These are phyloP conservation scores for Microhierax caerulescens DNA, from an alignment of 2,797 vertebrate genomes.

Conservation along the genomic window DNA sequence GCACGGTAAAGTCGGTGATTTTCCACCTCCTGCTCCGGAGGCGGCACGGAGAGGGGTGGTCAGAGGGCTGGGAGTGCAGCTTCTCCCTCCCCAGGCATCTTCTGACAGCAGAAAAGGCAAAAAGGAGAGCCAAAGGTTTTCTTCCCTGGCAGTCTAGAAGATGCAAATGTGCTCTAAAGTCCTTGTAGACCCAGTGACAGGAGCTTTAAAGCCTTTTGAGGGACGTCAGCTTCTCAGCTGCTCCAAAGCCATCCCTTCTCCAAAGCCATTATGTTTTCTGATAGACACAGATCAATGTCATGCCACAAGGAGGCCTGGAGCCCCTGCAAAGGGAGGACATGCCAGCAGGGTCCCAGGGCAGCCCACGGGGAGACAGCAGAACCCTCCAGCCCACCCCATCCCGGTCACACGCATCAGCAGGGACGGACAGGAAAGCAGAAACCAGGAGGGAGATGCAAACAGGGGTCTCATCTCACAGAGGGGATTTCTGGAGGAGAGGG, in stretches of 20 bases:
- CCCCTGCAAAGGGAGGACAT: background rate
- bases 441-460: background rate
- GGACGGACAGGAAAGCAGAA: background rate
- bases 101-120: background rate
- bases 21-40: background rate
- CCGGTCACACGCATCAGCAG: background rate
- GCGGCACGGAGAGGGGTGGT: background rate
- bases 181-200: background rate
- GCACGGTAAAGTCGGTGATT: rapidly evolving
- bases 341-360: rapidly evolving
- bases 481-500: background rate
- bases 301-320: background rate
- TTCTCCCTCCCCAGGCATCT: background rate
- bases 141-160: background rate
- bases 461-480: background rate
- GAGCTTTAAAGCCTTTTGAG: background rate
- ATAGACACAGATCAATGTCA: background rate
- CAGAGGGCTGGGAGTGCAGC: background rate
- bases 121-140: background rate
- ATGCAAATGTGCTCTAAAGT: background rate
- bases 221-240: background rate
- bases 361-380: background rate
- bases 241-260: background rate
- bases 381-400: background rate
- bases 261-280: background rate